Base-by-base conservation (phyloP, 2,797 vertebrate species). In the Chlorospingus semifuscus region DNA sequence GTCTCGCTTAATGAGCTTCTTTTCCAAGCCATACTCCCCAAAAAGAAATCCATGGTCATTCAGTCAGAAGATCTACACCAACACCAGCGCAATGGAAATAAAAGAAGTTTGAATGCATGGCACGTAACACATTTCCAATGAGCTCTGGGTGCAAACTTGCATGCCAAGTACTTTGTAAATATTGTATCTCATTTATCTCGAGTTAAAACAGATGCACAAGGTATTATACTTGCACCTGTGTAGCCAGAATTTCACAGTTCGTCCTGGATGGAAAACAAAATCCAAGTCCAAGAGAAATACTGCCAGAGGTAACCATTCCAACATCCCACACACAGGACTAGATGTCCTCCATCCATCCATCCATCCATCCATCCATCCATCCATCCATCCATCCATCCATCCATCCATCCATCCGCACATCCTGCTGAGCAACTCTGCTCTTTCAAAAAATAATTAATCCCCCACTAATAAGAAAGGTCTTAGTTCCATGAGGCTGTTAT, bases 321-420 rank as follows among this genome's bases (percentile, higher is more conserved):
- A 30, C 24, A 27, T 7, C 27, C 15, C 0, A 0, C 2, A 2
- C 34, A 42, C 5, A 30, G 8, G 10, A 39, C 23, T 44, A 32
- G 21, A 56, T 52, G 34, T 23, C 34, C 1, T 4, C 32, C 17
- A 44, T 77, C n/a, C 10, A 1, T 52, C 70, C 42, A n/a, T 34
- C 53, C 14, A 2, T 34, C 36, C 39, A 61, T 22, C 20, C 20
- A 15, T 36, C n/a, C 36, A 59, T 42, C 52, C 42, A 65, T 47
- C 63, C n/a, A 46, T 26, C 23, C 47, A 49, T 49, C 26, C 26
- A 49, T 50, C 49, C 49, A 29, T 27, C 18, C 24, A 18, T 34
- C 32, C 34, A 59, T 42, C 52, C 39, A 66, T 49, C 64, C n/a
- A 47, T 20, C 32, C 7, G 1, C 11, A 5, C 19, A 21, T n/a